These are phyloP conservation scores for Aspidiotus rigidus DNA, from an alignment of 2,888 invertebrate genomes.

Conservation along the genomic window DNA sequence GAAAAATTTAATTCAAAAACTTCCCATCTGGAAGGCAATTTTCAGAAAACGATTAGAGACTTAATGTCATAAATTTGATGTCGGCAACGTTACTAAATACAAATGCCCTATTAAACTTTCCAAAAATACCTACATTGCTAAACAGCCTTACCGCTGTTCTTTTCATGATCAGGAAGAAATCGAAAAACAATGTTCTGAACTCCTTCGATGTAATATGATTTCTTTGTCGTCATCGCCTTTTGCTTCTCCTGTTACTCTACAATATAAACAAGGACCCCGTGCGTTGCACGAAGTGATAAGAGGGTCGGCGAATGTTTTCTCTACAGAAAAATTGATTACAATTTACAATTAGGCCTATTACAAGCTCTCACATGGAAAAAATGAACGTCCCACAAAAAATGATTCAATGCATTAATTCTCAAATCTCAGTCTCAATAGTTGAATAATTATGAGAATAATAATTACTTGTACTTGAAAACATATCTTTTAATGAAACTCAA, in stretches of 20 bases:
- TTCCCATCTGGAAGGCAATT: not conserved
- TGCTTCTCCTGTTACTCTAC: slow-evolving; percentile 14
- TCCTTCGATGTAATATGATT: slow-evolving; percentile 5
- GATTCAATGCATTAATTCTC: no score
- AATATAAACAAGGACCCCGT: no score
- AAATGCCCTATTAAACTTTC: slow-evolving; percentile 3
- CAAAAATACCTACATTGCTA: slow-evolving; percentile 5
- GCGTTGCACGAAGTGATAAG: no score
- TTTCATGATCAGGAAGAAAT: not conserved
- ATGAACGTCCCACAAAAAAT: no score
- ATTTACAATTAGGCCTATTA: no score
- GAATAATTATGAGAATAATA: no score
- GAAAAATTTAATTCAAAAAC: not conserved
- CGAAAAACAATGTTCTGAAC: slow-evolving; percentile 18
- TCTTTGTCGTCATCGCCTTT: not conserved
- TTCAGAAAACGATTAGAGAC: not conserved
- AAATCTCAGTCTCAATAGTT: no score
- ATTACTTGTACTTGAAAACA: no score
- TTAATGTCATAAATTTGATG: not conserved
- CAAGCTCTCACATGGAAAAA: no score
- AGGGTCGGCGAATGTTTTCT: no score
- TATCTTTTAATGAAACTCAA: no score
- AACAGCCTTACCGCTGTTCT: slow-evolving; percentile 27
- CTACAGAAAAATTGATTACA: no score
- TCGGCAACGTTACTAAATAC: not conserved